Conservation (phyloP, 2,797 vertebrate genomes). For the Coracias cyanogaster region DNA sequence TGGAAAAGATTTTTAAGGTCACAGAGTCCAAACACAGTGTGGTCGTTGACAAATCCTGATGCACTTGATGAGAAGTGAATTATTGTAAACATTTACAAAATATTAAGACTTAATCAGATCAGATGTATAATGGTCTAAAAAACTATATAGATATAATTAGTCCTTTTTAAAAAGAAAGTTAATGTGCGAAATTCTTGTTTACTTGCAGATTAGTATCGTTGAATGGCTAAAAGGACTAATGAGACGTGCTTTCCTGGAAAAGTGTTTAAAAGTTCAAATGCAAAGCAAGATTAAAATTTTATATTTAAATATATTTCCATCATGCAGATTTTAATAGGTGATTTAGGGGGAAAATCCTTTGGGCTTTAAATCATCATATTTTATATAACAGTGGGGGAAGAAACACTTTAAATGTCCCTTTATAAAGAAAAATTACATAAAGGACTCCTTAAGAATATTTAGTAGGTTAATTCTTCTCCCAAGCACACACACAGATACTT, state of each 20-base stretch:
- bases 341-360: background rate
- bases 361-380: background rate
- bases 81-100: background rate
- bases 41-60: background rate
- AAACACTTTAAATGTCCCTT: background rate
- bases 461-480: background rate
- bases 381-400: background rate
- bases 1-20: background rate
- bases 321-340: background rate
- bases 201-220: background rate
- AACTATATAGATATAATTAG: background rate
- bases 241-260: background rate
- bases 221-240: background rate
- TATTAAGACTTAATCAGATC: background rate
- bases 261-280: background rate
- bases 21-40: background rate
- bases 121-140: background rate
- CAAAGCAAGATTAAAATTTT: conserved; percentile 36
- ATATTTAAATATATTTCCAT: conserved; percentile 35
- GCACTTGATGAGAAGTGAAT: background rate
- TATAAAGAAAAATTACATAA: background rate
- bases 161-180: background rate
- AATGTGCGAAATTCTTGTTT: background rate
- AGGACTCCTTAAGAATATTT: background rate
- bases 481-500: rapidly evolving